Evolutionary conservation across 2,797 vertebrate genomes (phyloP).

Genomic region (Cyclopterus lumpus): DNA sequence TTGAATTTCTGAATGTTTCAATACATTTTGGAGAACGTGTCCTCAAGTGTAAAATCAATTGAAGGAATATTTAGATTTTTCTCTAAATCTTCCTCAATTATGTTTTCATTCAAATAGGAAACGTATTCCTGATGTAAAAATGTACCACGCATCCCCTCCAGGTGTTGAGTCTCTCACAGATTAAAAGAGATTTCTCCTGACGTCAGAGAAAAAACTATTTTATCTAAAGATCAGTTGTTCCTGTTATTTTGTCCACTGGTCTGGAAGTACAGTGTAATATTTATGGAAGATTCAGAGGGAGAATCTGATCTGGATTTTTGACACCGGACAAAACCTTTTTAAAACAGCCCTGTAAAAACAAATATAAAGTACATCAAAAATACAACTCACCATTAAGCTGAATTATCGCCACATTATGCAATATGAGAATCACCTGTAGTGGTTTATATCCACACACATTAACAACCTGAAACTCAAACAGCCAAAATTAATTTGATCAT

Average conservation of each 20-base stretch:
- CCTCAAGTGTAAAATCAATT: constrained; percentile 17
- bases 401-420: too few species aligned
- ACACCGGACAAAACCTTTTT: too few species aligned
- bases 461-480: too few species aligned
- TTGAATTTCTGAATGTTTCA: constrained; percentile 56
- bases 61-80: neutral
- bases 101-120: neutral
- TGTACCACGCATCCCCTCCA: neutral
- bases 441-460: too few species aligned
- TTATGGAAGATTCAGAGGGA: too few species aligned
- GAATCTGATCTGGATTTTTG: too few species aligned
- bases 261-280: too few species aligned
- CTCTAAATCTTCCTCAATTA: neutral
- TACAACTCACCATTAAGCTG: too few species aligned
- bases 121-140: neutral
- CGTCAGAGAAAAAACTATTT: constrained; percentile 6
- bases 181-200: neutral
- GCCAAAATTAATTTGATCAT: too few species aligned
- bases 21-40: constrained; percentile 60
- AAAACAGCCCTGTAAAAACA: too few species aligned
- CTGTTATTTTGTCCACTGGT: constrained; percentile 31
- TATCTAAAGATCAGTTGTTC: constrained; percentile 5
- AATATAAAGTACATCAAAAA: too few species aligned
- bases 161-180: neutral
- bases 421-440: too few species aligned